Evolutionary conservation across 1,140 invertebrate genomes (phyloP), one percentile per base, ranked within the genome.

Genomic region (Dendroctonus valens): DNA sequence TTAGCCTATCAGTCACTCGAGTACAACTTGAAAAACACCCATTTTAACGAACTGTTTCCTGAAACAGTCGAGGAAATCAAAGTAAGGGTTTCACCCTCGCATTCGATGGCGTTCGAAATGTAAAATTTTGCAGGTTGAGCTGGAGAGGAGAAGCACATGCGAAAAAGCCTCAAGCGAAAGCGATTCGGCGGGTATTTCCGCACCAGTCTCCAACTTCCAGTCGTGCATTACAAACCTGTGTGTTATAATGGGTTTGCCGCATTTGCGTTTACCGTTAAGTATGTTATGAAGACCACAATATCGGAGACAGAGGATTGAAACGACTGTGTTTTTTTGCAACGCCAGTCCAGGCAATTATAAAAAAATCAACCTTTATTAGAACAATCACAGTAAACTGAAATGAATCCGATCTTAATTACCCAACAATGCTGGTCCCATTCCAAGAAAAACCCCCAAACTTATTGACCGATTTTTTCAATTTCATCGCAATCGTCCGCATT

Each of bases 11-110:
- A 93, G 76, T 97, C 95, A 72, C 82, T 95, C 68, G 88, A 92
- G 77, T 96, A 90, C 77, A 99, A 99, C 82, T 81, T 99, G 37
- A 91, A 89, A 74, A 89, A 98, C 78, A 89, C 89, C 76, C 87
- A 89, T 73, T 98, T 99, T 80, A 89, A 88, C 81, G 93, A 97
- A 78, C 79, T 97, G 12, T 98, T 98, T 81, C 92, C 93, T 42
- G 93, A 96, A 38, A 86, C 83, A 71, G 85, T 87, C n/a, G 75
- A 79, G 59, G 83, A 86, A 78, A 81, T 84, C 12, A 70, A 75
- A 70, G 77, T 77, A 70, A 57, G 70, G 65, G 38, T 55, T 8
- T 6, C n/a, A n/a, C 7, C 6, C n/a, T 0, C 14, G 7, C 11
- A 37, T 7, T n/a, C 15, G 8, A 9, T 52, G 12, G 5, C 14